Evolutionary conservation across 2,888 invertebrate genomes (phyloP).

Genomic region (Galerucella calmariensis): DNA sequence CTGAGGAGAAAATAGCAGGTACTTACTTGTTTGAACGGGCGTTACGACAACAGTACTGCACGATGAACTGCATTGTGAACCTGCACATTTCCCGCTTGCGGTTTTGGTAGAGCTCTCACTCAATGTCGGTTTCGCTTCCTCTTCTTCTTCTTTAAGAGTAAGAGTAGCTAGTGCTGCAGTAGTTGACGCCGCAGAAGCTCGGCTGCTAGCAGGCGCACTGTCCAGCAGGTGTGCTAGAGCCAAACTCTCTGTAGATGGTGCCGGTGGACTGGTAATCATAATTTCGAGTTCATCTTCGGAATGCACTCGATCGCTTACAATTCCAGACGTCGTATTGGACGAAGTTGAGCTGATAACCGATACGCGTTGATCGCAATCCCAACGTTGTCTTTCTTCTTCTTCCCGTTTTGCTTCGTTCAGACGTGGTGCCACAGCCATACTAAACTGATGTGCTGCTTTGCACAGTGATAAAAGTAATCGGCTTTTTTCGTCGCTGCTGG

Average conservation of each 20-base stretch:
- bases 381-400: constrained; percentile 78
- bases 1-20: background rate
- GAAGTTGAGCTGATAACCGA: constrained; percentile 84
- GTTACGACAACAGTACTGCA: constrained; percentile 88
- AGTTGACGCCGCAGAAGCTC: constrained; percentile 68
- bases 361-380: constrained; percentile 64
- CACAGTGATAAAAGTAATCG: constrained; percentile 75
- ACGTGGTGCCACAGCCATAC: constrained; percentile 90
- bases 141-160: constrained; percentile 61
- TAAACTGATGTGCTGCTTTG: constrained; percentile 91
- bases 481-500: constrained; percentile 93
- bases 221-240: constrained; percentile 82
- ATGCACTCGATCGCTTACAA: constrained; percentile 92
- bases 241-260: constrained; percentile 87
- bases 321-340: constrained; percentile 97
- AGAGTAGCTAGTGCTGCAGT: constrained; percentile 64
- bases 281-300: constrained; percentile 94
- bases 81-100: constrained; percentile 73
- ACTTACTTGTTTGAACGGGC: constrained; percentile 64
- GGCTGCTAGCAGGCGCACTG: constrained; percentile 70
- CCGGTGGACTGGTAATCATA: constrained; percentile 84
- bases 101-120: constrained; percentile 70
- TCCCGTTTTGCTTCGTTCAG: constrained; percentile 83
- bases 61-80: constrained; percentile 87
- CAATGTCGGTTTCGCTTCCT: constrained; percentile 64